These are phyloP conservation scores for Chiridota heheva DNA, from an alignment of 35 echinoderm and acorn worm species.

Conservation along the genomic window DNA sequence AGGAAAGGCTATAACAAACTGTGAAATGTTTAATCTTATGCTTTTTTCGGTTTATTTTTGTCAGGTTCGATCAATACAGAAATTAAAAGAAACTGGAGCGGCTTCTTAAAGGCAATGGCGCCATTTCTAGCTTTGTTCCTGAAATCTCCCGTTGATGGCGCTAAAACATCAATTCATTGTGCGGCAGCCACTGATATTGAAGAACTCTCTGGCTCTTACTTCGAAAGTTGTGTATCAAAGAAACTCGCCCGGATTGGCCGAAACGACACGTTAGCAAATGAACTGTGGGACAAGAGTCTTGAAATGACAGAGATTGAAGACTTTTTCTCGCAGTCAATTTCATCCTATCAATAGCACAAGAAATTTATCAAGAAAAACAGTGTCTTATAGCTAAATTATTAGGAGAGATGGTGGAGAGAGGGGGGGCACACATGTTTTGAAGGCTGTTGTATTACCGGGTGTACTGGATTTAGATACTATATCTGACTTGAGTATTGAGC, in stretches of 20 bases:
- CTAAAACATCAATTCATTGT: slow-evolving; percentile 85
- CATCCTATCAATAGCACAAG: too few species aligned
- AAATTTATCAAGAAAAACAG: too few species aligned
- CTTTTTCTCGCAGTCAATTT: too few species aligned
- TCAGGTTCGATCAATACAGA: slow-evolving; percentile 89
- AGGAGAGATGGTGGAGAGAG: too few species aligned
- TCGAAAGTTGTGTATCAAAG: slow-evolving; percentile 76
- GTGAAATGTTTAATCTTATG: background rate
- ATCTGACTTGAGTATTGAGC: too few species aligned
- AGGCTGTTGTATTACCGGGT: too few species aligned
- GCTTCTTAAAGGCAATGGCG: slow-evolving; percentile 52
- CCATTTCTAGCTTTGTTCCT: slow-evolving; percentile 78
- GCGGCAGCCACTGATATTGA: slow-evolving; percentile 65
- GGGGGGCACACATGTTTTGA: too few species aligned
- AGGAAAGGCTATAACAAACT: background rate
- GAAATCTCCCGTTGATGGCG: slow-evolving; percentile 63
- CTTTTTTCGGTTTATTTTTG: background rate
- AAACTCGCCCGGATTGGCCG: slow-evolving; percentile 51
- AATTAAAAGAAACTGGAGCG: slow-evolving; percentile 88
- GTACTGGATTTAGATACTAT: too few species aligned
- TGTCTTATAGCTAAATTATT: too few species aligned
- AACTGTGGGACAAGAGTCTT: slow-evolving; percentile 76
- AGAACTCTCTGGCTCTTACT: slow-evolving; percentile 67
- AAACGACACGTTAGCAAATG: slow-evolving; percentile 58
- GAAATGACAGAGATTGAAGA: slow-evolving; percentile 80